phyloP scores from a whole-genome alignment of 2,888 invertebrate species.

The Lacanobia oleracea region DNA sequence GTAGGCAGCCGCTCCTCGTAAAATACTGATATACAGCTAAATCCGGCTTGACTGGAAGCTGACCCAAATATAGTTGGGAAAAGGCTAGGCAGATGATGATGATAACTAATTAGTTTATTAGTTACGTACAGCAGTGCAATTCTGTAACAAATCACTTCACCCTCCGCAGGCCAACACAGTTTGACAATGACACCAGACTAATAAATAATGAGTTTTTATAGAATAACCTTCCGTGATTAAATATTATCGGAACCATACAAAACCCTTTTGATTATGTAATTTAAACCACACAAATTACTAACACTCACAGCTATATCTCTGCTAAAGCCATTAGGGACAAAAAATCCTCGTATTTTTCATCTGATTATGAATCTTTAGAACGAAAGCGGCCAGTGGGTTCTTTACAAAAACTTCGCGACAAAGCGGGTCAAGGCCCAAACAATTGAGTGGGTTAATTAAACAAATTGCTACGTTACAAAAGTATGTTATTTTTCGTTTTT shows the following conservation, averaged over 20 bases:
- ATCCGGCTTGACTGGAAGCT: too few species aligned
- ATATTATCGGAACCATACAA: neutral
- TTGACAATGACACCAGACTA: neutral
- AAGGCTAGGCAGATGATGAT: too few species aligned
- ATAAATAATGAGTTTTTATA: neutral
- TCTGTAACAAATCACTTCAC: neutral
- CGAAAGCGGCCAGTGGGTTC: constrained; percentile 23
- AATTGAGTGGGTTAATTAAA: constrained; percentile 59
- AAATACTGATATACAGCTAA: too few species aligned
- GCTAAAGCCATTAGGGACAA: constrained; percentile 22
- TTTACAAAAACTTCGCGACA: constrained; percentile 52
- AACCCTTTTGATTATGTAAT: neutral
- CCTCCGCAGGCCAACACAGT: neutral
- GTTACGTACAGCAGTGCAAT: too few species aligned
- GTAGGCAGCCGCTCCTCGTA: too few species aligned
- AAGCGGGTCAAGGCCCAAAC: constrained; percentile 52
- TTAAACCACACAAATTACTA: constrained; percentile 27
- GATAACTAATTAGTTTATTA: neutral
- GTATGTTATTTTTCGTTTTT: constrained; percentile 36
- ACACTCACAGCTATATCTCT: constrained; percentile 28
- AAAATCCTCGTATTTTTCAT: constrained; percentile 38
- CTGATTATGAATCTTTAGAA: constrained; percentile 45
- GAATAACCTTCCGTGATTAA: neutral
- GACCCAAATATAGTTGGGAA: too few species aligned
- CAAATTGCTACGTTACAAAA: constrained; percentile 53